Evolutionary conservation across 2,888 invertebrate species (phyloP).

Genomic region (Stratiomys singularior): DNA sequence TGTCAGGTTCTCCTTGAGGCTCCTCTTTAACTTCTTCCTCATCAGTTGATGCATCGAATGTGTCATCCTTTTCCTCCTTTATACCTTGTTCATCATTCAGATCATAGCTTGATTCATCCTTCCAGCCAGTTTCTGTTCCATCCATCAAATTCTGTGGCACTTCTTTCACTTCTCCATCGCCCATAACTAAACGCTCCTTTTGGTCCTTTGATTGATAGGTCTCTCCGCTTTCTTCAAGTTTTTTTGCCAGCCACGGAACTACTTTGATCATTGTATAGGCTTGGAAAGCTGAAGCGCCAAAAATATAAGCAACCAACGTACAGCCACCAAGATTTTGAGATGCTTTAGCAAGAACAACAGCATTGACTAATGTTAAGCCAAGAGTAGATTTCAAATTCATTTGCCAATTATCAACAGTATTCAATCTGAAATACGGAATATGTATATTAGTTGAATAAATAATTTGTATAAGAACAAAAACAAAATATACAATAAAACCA

Average conservation of each 20-base stretch:
- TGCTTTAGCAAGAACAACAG: neutral
- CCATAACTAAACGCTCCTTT: neutral
- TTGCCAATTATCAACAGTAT: neutral
- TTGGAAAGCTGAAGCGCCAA: conserved; percentile 15
- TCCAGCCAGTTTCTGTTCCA: too few species aligned
- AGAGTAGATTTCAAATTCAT: neutral
- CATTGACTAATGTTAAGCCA: neutral
- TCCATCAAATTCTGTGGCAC: too few species aligned
- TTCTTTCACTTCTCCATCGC: too few species aligned
- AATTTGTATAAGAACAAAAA: neutral
- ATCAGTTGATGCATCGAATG: neutral
- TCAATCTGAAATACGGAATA: too few species aligned
- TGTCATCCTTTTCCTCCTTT: neutral
- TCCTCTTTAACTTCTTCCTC: neutral
- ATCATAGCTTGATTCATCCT: too few species aligned
- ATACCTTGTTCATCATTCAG: too few species aligned
- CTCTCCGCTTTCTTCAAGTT: neutral
- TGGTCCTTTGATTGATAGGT: neutral
- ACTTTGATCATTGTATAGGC: conserved; percentile 13
- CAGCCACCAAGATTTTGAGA: conserved; percentile 19
- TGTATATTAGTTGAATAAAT: neutral
- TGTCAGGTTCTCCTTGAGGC: neutral
- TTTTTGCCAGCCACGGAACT: neutral
- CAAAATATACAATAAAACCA: neutral
- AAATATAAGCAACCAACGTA: conserved; percentile 21